These are phyloP conservation scores for Cetonia aurata DNA, from an alignment of 2,888 invertebrate genomes.

Conservation along the genomic window DNA sequence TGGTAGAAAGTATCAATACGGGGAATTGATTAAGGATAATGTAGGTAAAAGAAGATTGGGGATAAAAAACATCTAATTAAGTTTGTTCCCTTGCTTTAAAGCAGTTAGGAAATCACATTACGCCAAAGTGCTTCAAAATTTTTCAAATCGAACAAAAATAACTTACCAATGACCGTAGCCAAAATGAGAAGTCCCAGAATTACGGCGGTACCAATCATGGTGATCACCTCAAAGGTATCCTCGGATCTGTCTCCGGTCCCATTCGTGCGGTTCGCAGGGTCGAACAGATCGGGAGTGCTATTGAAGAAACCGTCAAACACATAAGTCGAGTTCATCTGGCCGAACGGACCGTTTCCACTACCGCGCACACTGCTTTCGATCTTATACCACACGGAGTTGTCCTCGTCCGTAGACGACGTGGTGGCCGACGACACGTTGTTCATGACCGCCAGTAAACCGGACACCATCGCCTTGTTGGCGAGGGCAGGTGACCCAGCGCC, in stretches of 20 bases:
- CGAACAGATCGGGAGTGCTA: constrained; percentile 33
- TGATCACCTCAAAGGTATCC: constrained; percentile 70
- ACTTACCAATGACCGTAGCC: constrained; percentile 74
- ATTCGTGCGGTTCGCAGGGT: constrained; percentile 43
- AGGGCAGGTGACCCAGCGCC: constrained; percentile 19
- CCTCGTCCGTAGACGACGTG: constrained; percentile 48
- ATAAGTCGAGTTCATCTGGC: constrained; percentile 44
- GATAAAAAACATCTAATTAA: too few relatives aligned
- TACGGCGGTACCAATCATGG: constrained; percentile 73
- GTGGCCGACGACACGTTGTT: constrained; percentile 32
- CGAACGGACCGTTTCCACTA: constrained; percentile 42
- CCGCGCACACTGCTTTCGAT: constrained; percentile 48
- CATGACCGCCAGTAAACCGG: constrained; percentile 41
- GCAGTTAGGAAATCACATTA: too few relatives aligned
- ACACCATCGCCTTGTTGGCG: constrained; percentile 43
- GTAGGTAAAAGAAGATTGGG: too few relatives aligned
- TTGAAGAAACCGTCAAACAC: constrained; percentile 43
- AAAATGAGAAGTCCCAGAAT: constrained; percentile 73
- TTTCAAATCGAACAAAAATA: neutral
- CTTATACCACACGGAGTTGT: constrained; percentile 59
- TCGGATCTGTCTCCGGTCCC: constrained; percentile 44
- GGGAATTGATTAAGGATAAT: too few relatives aligned
- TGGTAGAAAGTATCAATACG: too few relatives aligned
- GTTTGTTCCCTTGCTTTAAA: too few relatives aligned
- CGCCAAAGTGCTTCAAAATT: too few relatives aligned